Base-by-base conservation (phyloP, 1,140 invertebrate genomes). In the Catajapyx aquilonaris region DNA sequence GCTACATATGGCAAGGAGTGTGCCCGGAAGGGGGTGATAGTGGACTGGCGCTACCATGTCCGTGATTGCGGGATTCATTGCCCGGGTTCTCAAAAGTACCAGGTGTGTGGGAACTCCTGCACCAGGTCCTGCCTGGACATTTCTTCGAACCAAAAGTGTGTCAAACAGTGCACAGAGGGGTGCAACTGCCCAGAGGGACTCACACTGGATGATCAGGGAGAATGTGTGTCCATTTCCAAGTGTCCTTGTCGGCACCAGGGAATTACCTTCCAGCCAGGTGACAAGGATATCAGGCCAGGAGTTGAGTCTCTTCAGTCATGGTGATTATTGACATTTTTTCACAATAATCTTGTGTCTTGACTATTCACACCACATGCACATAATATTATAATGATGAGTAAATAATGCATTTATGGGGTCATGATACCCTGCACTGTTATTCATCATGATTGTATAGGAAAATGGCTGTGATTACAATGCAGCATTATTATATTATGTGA, bases 161-260 rank as follows among this genome's bases (percentile, higher is more conserved):
- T 55, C 30, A 61, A 65, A 11, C 61, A 59, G 22, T 90, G 85
- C 49, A 76, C 85, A 1, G 84, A 88, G 52, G 85, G 85, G 1
- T 90, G 85, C 54, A 78, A 79, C 40, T 91, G 85, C 52, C 78
- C 81, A 0, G 55, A 62, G 31, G 81, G 80, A 13, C 61, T 76
- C 52, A 70, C 80, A 1, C 52, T 88, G 18, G 66, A 77, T 41
- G 60, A 67, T 5, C 56, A 63, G 10, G 75, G 74, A 7, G 64
- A 75, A 34, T 91, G 86, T 52, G 68, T 90, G 20, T 71, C 73
- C 0, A 65, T 79, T 15, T 66, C 65, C 0, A 55, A 72, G 37
- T 91, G 86, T 53, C 69, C 73, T 0, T 93, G 86, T 52, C 55
- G 59, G 30, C 68, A 77, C 44, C 69, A 74, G 40, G 73, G 71